These are phyloP conservation scores for Microctenopoma steveboyesi DNA, from an alignment of 2,797 vertebrate genomes.

Conservation along the genomic window DNA sequence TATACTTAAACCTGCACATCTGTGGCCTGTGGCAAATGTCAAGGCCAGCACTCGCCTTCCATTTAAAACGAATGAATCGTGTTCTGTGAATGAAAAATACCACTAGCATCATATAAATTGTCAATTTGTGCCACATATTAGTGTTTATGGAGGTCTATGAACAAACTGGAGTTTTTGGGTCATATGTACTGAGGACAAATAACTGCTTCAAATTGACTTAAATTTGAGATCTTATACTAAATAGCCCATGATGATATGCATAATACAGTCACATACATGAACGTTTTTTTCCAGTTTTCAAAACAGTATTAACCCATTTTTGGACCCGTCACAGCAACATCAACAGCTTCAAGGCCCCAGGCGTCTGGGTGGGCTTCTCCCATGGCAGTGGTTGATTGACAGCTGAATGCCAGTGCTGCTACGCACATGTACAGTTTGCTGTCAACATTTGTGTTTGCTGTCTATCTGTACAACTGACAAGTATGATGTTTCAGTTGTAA, in stretches of 20 bases:
- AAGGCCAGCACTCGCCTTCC: constrained; percentile 15
- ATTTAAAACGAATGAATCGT: constrained; percentile 8
- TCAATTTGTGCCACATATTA: constrained; percentile 1
- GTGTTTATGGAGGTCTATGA: constrained; percentile 1
- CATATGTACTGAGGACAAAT: neutral
- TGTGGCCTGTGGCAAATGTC: constrained; percentile 31
- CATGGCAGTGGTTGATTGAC: constrained; percentile 1
- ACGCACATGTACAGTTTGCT: constrained; percentile 3
- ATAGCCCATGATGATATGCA: neutral
- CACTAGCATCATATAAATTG: neutral
- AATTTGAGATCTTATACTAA: neutral
- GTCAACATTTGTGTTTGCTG: neutral
- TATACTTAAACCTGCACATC: constrained; percentile 42
- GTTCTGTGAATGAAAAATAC: constrained; percentile 27
- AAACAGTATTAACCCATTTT: neutral
- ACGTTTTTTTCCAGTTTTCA: neutral
- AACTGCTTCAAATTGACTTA: neutral
- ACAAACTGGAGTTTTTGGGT: neutral
- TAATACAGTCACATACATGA: neutral
- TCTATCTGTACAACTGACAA: too few relatives aligned
- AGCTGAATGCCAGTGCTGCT: neutral
- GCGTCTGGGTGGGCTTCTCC: neutral
- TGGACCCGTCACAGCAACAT: neutral
- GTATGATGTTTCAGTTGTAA: too few relatives aligned
- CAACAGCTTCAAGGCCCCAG: constrained; percentile 1